Evolutionary conservation across 2,797 vertebrate species (phyloP), one percentile per base, ranked within the genome.

Genomic region (Cryptoblepharus egeriae): DNA sequence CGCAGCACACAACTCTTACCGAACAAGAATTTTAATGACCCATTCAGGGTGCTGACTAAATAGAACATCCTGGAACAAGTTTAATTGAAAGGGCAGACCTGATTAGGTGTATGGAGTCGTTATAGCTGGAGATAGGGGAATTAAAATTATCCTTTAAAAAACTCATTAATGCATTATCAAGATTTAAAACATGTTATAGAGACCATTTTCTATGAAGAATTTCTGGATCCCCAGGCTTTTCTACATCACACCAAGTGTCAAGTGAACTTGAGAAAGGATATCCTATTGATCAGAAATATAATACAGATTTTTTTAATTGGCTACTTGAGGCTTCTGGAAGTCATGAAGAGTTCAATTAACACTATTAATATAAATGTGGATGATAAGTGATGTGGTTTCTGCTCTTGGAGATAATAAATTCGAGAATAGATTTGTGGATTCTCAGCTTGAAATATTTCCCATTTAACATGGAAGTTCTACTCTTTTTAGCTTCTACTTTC

Each of bases 61-160:
- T 95, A 93, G 94, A 95, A 95, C 3, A 68, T 89, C 93, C 94
- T 93, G 94, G 39, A 93, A 95, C 49, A 92, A 93, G 92, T 95
- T 96, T 97, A 96, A 96, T 96, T 95, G 96, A 96, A 96, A 96
- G 95, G 95, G 95, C 94, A 96, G 95, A 94, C 92, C 89, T 94
- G 94, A 96, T 96, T 96, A 95, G 93, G 89, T 94, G 90, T 94
- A 93, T 93, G 94, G 91, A 94, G 94, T 95, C 92, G 95, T 95
- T 95, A 95, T 94, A 92, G 92, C 85, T 87, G 91, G 88, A 95
- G 95, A 96, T 93, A 94, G 94, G 89, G 91, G 94, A 96, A 94
- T 96, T 95, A 95, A 95, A 96, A 93, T 96, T 87, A 96, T 96
- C 94, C 92, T 92, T 94, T 95, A 93, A 71, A 95, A 96, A 96